phyloP scores from a whole-genome alignment of 2,113 vertebrate genomes.

The Raphicerus campestris region DNA sequence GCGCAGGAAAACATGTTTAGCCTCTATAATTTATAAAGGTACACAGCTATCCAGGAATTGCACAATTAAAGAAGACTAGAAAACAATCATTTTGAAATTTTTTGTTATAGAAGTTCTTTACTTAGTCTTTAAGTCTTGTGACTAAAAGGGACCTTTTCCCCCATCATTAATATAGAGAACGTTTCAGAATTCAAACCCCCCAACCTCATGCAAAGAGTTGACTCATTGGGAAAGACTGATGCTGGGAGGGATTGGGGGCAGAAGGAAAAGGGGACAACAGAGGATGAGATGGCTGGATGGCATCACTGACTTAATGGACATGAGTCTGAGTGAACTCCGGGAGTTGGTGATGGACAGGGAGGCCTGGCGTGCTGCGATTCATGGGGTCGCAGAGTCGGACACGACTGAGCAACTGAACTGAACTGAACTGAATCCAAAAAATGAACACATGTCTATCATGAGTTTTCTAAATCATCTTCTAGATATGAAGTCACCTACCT shows the following conservation, averaged over 20 bases:
- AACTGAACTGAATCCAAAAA: too few relatives aligned
- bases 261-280: too few relatives aligned
- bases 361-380: too few relatives aligned
- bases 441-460: neutral
- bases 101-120: neutral
- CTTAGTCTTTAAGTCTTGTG: neutral
- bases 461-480: neutral
- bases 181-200: neutral
- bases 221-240: too few relatives aligned
- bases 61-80: neutral
- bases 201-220: too few relatives aligned
- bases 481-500: neutral
- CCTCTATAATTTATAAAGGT: neutral
- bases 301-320: too few relatives aligned
- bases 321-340: too few relatives aligned
- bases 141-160: fast-evolving
- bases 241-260: too few relatives aligned
- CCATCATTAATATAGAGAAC: neutral
- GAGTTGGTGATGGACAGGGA: too few relatives aligned
- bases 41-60: neutral
- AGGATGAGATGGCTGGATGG: too few relatives aligned
- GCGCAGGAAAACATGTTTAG: neutral
- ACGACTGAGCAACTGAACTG: too few relatives aligned
- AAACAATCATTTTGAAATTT: neutral
- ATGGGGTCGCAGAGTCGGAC: too few relatives aligned